Evolutionary conservation across 1,140 invertebrate species (phyloP), one percentile per base, ranked within the genome.

Genomic region (Drosophila melanica): DNA sequence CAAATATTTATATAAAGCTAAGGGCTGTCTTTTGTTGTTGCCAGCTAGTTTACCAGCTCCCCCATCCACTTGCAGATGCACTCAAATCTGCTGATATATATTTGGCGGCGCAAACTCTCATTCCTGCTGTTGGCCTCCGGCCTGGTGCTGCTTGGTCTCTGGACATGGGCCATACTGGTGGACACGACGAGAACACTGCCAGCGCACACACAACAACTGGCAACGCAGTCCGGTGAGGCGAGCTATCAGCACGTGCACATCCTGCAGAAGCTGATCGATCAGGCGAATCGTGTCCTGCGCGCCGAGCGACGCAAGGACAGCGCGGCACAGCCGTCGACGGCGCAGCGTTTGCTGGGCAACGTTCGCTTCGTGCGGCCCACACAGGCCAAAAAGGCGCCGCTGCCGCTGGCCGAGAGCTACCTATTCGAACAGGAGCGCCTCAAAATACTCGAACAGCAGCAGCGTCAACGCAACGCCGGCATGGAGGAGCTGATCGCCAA

Each of bases 51-150:
- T 18, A 14, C 27, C 6, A 54, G 18, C 18, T 45, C 10, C 12
- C 5, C 37, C 20, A 16, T 35, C 35, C 10, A 3, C 11, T 58
- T 78, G 51, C 75, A 92, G 90, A 92, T 90, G 90, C 90, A 92
- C 82, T 90, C 89, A 58, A 90, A 90, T 76, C 57, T 92, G 45
- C 72, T 89, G 54, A 81, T 90, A 76, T 77, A 89, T 76, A 74
- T 92, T 81, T 92, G 90, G 89, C 90, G 90, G 51, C 82, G 89
- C 41, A 92, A 92, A 81, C 77, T 92, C 54, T 90, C 90, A 23
- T 72, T 92, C 60, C 59, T 92, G 55, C 68, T 91, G 33, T 16
- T 90, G 11, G 70, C 72, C 39, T 82, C 81, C 58, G 77, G 74
- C 55, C 39, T 91, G 4, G 41, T 92, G 35, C 51, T 92, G 12